phyloP scores from a whole-genome alignment of 1,140 invertebrate species.

The Drosophila subpulchrella region DNA sequence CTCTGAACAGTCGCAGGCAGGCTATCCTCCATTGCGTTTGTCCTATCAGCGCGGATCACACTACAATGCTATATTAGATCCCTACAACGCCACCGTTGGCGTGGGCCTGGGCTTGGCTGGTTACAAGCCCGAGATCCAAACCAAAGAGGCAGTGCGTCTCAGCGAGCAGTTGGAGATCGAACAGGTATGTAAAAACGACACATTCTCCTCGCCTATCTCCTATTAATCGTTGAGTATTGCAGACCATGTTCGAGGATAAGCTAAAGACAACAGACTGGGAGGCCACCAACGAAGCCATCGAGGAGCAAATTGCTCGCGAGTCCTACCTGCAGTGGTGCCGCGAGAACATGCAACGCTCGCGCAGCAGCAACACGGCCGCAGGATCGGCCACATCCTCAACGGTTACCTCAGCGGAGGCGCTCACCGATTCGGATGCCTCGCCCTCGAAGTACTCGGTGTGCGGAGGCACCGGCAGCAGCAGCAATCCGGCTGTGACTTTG shows the following conservation, averaged over 20 bases:
- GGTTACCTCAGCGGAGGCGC: slow-evolving; percentile 77
- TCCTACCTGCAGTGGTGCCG: slow-evolving; percentile 95
- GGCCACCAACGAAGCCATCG: slow-evolving; percentile 95
- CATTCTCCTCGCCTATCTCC: slow-evolving; percentile 34
- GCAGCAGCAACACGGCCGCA: slow-evolving; percentile 64
- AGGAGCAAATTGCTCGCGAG: slow-evolving; percentile 95
- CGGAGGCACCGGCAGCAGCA: slow-evolving; percentile 29
- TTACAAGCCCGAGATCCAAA: slow-evolving; percentile 91
- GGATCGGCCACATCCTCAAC: slow-evolving; percentile 79
- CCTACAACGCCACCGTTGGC: slow-evolving; percentile 93
- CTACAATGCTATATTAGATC: slow-evolving; percentile 96
- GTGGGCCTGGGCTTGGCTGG: slow-evolving; percentile 94
- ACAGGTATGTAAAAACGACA: slow-evolving; percentile 84
- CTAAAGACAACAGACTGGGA: slow-evolving; percentile 96
- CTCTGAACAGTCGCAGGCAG: slow-evolving; percentile 88
- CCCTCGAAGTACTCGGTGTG: slow-evolving; percentile 74
- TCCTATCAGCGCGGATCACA: slow-evolving; percentile 96
- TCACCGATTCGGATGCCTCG: slow-evolving; percentile 72
- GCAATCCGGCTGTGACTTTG: slow-evolving; percentile 36
- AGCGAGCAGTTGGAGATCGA: slow-evolving; percentile 95
- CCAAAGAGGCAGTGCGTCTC: slow-evolving; percentile 91
- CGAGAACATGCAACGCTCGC: slow-evolving; percentile 89
- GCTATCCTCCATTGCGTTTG: slow-evolving; percentile 93
- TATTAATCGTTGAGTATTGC: neutral
- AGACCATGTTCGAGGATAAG: slow-evolving; percentile 96